These are phyloP conservation scores for Spheniscus mendiculus DNA, from an alignment of 2,113 vertebrate genomes.

Conservation along the genomic window DNA sequence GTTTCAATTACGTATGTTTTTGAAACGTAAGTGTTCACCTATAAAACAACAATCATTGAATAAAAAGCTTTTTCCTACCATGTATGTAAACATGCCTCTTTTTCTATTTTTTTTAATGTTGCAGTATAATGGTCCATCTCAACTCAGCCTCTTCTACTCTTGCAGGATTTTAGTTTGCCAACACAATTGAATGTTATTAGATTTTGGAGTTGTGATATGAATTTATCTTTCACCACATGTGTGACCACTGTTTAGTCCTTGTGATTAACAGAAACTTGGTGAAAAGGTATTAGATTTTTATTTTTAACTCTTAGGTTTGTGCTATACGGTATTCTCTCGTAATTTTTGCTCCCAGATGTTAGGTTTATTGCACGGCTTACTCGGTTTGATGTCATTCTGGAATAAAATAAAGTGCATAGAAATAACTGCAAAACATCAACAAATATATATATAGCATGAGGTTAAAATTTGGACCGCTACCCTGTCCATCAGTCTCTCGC, in stretches of 20 bases:
- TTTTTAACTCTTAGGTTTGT: neutral
- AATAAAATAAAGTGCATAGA: neutral
- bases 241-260: neutral
- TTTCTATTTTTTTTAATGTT: neutral
- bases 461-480: neutral
- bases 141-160: neutral
- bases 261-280: neutral
- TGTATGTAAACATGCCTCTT: neutral
- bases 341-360: neutral
- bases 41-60: neutral
- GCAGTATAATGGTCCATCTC: neutral
- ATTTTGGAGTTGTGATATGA: neutral
- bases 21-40: neutral
- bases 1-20: neutral
- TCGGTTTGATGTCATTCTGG: neutral
- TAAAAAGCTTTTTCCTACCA: constrained; percentile 42
- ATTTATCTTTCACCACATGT: neutral
- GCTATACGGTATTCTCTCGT: neutral
- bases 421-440: neutral
- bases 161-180: neutral
- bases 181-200: neutral
- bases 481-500: neutral
- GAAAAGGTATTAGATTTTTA: neutral
- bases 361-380: neutral
- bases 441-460: rapidly evolving